These are phyloP conservation scores for Oppia nitens DNA, from an alignment of 1,140 invertebrate species.

Conservation along the genomic window DNA sequence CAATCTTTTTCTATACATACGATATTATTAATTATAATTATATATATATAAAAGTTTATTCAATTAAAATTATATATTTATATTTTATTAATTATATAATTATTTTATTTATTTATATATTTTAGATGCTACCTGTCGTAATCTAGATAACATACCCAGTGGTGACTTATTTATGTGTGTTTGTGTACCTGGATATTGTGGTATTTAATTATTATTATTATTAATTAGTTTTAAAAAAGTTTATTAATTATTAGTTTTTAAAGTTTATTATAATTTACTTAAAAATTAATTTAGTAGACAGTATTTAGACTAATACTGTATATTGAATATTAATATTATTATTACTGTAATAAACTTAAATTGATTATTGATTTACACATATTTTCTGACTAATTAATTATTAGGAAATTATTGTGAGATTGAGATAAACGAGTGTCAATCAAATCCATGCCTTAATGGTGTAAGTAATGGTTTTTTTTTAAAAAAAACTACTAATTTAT, in stretches of 20 bases:
- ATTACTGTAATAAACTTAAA: not conserved
- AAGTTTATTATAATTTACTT: not conserved
- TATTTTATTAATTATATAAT: too few relatives aligned
- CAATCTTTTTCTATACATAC: too few relatives aligned
- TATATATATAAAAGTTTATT: too few relatives aligned
- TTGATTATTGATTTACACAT: too few relatives aligned
- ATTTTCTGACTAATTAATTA: not conserved
- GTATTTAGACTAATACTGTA: too few relatives aligned
- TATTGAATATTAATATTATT: too few relatives aligned
- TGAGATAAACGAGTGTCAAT: slow-evolving; percentile 69
- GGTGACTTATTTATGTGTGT: not conserved
- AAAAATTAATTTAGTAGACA: slow-evolving; percentile 24
- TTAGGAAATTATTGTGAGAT: slow-evolving; percentile 69
- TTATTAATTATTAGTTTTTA: not conserved
- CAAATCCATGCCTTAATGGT: slow-evolving; percentile 68
- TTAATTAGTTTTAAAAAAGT: not conserved
- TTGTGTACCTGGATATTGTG: not conserved
- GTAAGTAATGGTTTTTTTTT: too few relatives aligned
- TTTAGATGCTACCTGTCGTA: not conserved
- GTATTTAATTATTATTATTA: too few relatives aligned
- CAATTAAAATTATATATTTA: too few relatives aligned
- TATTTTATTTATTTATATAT: too few relatives aligned
- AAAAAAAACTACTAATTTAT: too few relatives aligned
- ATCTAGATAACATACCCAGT: not conserved
- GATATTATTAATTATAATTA: too few relatives aligned